Base-by-base conservation (phyloP, 2,888 invertebrate species). In the Branchipolynoe longqiensis region DNA sequence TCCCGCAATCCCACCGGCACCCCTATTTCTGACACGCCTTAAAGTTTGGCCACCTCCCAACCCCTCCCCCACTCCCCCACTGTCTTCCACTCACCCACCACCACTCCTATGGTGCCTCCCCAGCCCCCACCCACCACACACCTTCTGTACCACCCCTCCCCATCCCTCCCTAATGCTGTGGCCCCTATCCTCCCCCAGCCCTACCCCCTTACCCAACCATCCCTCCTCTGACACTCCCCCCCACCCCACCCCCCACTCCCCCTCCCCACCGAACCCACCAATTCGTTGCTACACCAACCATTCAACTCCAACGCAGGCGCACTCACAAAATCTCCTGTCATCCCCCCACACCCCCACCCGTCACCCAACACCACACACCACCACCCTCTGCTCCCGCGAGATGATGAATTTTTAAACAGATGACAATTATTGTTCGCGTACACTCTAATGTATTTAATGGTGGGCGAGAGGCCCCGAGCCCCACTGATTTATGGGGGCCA, bases 361-460 rank as follows among this genome's bases (percentile, higher is more conserved):
- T 1, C 36, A n/a, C 69, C 38, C 36, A 33, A 62, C 62, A 22
- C 6, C 36, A 22, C 38, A 69, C 69, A 69, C 33, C 69, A 69
- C 18, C 33, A 38, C 38, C 36, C 3, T 1, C 62, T 4, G 62
- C 69, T 33, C 69, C 33, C 6, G 69, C 69, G 69, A 33, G n/a
- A 33, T 69, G 69, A 69, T 69, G 69, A 33, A 69, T 69, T 69
- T 69, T 69, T 69, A 69, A 69, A 25, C 69, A 69, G 69, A 38
- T 38, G 36, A 33, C 69, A 69, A 69, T 69, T 69, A 69, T 48
- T 12, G 69, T 36, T 25, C 38, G 6, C 36, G 69, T 69, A 69
- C 69, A 38, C n/a, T 69, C n/a, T 69, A 69, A 69, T 69, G 69
- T 69, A 69, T 38, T 69, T 69, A 69, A 69, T 69, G 69, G 36